phyloP scores from a whole-genome alignment of 2,888 invertebrate species.

The Bellardia pandia region DNA sequence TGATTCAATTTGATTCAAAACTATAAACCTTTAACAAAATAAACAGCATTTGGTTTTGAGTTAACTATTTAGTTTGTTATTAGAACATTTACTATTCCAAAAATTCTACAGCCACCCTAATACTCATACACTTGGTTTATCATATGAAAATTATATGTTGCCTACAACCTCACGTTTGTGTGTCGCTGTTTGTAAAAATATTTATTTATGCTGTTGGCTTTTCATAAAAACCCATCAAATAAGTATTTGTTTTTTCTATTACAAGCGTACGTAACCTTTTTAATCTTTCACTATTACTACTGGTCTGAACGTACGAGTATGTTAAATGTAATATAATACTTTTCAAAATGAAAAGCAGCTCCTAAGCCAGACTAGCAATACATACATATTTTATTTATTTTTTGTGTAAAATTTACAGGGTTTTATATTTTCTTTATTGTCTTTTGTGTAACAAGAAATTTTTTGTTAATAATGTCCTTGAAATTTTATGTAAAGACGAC shows the following conservation, averaged over 20 bases:
- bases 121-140: constrained; percentile 29
- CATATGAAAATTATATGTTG: constrained; percentile 51
- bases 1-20: too few relatives aligned
- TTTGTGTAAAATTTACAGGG: not conserved
- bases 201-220: constrained; percentile 64
- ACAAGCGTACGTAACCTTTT: constrained; percentile 56
- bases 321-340: constrained; percentile 29
- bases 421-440: constrained; percentile 27
- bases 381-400: not conserved
- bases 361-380: constrained; percentile 35
- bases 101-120: too few relatives aligned
- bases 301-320: not conserved
- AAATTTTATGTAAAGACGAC: constrained; percentile 16
- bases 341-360: not conserved
- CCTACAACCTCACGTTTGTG: not conserved
- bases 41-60: too few relatives aligned
- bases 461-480: constrained; percentile 44
- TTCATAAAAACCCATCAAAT: constrained; percentile 59
- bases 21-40: too few relatives aligned
- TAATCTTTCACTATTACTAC: constrained; percentile 57
- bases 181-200: constrained; percentile 48
- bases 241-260: constrained; percentile 62
- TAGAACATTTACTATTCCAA: too few relatives aligned
- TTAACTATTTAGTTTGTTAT: too few relatives aligned
- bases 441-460: not conserved